Base-by-base conservation (phyloP, 1,140 invertebrate species). In the Drosophila subpulchrella region DNA sequence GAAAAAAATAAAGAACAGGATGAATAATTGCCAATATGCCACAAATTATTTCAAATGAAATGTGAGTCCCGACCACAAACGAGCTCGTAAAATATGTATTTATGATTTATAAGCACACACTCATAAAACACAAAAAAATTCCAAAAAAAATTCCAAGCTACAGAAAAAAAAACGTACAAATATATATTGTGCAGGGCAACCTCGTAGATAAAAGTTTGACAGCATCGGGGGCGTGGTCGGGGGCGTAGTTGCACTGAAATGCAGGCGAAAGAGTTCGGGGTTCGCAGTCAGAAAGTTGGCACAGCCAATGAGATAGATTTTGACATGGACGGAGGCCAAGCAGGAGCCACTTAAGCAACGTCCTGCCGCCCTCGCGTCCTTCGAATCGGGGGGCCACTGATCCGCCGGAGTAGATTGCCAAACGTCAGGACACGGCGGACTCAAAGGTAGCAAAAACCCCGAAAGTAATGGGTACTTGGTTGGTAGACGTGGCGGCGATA, bases 21-120 rank as follows among this genome's bases (percentile, higher is more conserved):
- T 88, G 84, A 88, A 88, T 88, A 88, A 88, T 88, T 88, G 84
- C 84, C 84, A 88, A 88, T 89, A 89, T 88, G 84, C 84, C 84
- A 88, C 84, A 88, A 88, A 88, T 88, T 88, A 88, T 89, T 89
- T 88, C 84, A 88, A 88, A 88, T 89, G 83, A 88, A 88, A 89
- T 88, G 83, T 88, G 84, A 88, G 83, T 83, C 66, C 58, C 75
- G 27, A 51, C 75, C 66, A 61, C 75, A 77, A 77, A 77, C 75
- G 66, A 78, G 66, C 75, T 78, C 75, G 75, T 78, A 78, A 78
- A 71, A 78, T 78, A 78, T 76, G 81, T 86, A 86, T 88, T 88
- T 88, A 88, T 88, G 84, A 88, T 88, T 88, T 88, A 88, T 88
- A 90, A 63, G 75, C 75, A 47, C 36, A 53, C 41, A 65, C 63